Conservation (phyloP, 2,888 invertebrate genomes). For the Platerodrilus igneus region DNA sequence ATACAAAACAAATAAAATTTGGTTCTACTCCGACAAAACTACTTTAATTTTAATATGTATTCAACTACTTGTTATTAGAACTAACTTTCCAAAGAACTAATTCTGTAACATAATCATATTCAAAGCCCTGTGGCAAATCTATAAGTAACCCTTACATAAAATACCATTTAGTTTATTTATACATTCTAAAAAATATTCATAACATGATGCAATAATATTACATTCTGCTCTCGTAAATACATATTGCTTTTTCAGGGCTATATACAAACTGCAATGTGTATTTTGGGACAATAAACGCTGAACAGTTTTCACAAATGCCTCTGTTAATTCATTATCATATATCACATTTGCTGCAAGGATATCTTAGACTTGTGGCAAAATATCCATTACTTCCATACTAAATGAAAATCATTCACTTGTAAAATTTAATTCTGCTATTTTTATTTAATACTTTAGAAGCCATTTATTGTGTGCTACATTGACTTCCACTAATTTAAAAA, state of each 20-base stretch:
- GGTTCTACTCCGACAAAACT: too few species aligned
- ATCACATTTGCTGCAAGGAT: constrained; percentile 83
- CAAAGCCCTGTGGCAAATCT: constrained; percentile 76
- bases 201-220: constrained; percentile 79
- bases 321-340: constrained; percentile 76
- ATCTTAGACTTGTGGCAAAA: constrained; percentile 58
- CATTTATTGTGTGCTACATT: constrained; percentile 65
- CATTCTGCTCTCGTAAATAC: constrained; percentile 78
- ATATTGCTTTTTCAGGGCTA: constrained; percentile 80
- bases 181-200: constrained; percentile 71
- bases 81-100: constrained; percentile 69
- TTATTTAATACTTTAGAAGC: constrained; percentile 56
- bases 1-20: too few species aligned
- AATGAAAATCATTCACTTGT: too few species aligned
- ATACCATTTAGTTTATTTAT: constrained; percentile 55
- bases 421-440: constrained; percentile 67
- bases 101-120: constrained; percentile 73
- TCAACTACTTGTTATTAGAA: constrained; percentile 39
- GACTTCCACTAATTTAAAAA: constrained; percentile 64
- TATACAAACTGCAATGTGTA: constrained; percentile 58
- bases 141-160: constrained; percentile 59
- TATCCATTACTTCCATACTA: constrained; percentile 51
- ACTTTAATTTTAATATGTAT: too few species aligned
- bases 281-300: constrained; percentile 58
- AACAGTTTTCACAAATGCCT: constrained; percentile 70